phyloP scores from a whole-genome alignment of 2,888 invertebrate genomes.

The Galeopsomyia nigrocyanea region DNA sequence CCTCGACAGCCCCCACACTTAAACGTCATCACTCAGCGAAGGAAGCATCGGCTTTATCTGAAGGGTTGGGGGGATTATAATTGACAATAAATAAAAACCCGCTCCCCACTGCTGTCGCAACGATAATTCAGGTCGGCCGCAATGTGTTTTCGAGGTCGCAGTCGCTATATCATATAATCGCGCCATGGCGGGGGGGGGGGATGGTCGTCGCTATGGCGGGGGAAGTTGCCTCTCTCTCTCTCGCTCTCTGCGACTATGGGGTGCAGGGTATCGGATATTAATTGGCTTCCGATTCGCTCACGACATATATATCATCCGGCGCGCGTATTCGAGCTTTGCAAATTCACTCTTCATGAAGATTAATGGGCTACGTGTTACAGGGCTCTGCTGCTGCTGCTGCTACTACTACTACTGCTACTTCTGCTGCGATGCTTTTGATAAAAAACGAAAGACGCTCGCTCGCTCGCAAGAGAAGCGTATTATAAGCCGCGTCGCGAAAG shows the following conservation, averaged over 20 bases:
- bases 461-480: neutral
- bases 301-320: neutral
- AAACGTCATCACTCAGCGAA: no score
- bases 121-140: conserved; percentile 24
- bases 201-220: conserved; percentile 38
- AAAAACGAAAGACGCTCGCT: neutral
- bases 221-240: neutral
- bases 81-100: conserved; percentile 38
- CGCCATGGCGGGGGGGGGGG: neutral
- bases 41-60: neutral
- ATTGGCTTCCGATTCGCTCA: conserved; percentile 62
- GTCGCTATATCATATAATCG: conserved; percentile 36
- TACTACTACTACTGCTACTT: neutral
- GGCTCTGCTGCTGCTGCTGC: neutral
- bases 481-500: conserved; percentile 12
- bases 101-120: conserved; percentile 22
- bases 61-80: conserved; percentile 5
- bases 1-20: no score
- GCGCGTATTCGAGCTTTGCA: neutral
- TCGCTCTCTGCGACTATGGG: no score
- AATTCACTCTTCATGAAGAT: no score
- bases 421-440: neutral
- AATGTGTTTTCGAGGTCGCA: neutral
- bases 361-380: neutral
- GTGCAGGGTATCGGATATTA: conserved; percentile 55